phyloP scores from a whole-genome alignment of 2,888 invertebrate species.

The Platynereis dumerilii region DNA sequence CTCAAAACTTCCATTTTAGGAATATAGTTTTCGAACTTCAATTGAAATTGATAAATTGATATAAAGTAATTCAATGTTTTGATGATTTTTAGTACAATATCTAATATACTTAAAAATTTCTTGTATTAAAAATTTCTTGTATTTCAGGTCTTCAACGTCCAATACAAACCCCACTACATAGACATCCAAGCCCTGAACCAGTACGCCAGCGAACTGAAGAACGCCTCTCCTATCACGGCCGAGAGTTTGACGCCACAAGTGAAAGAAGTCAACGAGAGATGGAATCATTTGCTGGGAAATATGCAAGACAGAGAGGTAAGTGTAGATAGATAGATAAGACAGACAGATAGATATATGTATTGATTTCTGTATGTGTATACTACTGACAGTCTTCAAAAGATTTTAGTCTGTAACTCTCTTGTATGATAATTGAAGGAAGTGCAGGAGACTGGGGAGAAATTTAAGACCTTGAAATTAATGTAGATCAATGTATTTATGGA shows the following conservation, averaged over 20 bases:
- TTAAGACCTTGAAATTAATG: too few relatives aligned
- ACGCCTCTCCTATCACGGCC: conserved; percentile 59
- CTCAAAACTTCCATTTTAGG: too few relatives aligned
- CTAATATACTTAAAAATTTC: neutral
- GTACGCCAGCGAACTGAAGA: conserved; percentile 56
- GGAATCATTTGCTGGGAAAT: conserved; percentile 56
- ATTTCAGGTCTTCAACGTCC: conserved; percentile 53
- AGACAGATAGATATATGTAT: too few relatives aligned
- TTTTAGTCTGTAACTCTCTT: too few relatives aligned
- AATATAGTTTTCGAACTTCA: too few relatives aligned
- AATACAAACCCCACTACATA: conserved; percentile 55
- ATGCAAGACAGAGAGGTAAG: conserved; percentile 59
- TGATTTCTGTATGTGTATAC: too few relatives aligned
- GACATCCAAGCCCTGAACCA: conserved; percentile 61
- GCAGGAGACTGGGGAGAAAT: too few relatives aligned
- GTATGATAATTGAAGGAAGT: too few relatives aligned
- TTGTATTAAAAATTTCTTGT: too few relatives aligned
- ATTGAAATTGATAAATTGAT: too few relatives aligned
- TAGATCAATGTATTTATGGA: too few relatives aligned
- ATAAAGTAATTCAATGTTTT: neutral
- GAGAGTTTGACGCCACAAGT: conserved; percentile 55
- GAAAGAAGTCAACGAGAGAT: conserved; percentile 56
- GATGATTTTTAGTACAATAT: neutral
- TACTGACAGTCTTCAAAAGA: too few relatives aligned
- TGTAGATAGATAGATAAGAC: neutral